Evolutionary conservation across 1,140 invertebrate species (phyloP).

Genomic region (Drosophila pallidifrons): DNA sequence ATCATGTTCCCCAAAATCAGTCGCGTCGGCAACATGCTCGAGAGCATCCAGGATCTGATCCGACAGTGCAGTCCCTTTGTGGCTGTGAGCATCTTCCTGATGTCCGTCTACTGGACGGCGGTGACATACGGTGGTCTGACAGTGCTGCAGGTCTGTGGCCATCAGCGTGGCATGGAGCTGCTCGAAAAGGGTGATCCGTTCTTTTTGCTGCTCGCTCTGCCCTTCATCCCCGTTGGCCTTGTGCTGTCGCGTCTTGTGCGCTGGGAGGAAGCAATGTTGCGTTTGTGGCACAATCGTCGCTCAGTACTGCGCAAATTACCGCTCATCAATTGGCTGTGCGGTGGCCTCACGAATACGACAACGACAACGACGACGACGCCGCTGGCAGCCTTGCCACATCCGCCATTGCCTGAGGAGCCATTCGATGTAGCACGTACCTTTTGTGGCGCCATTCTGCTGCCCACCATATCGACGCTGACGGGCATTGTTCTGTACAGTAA

Average conservation of each 20-base stretch:
- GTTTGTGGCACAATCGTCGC: slow-evolving; percentile 87
- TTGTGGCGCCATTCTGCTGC: slow-evolving; percentile 96
- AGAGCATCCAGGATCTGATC: slow-evolving; percentile 93
- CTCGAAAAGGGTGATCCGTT: slow-evolving; percentile 97
- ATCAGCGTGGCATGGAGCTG: slow-evolving; percentile 95
- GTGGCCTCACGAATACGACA: too few species aligned
- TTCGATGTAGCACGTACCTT: slow-evolving; percentile 92
- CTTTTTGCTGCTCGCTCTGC: slow-evolving; percentile 94
- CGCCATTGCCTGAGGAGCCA: slow-evolving; percentile 88
- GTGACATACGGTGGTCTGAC: slow-evolving; percentile 98
- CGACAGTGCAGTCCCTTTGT: slow-evolving; percentile 96
- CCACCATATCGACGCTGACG: slow-evolving; percentile 95
- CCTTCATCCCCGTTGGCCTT: slow-evolving; percentile 95
- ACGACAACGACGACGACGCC: too few species aligned
- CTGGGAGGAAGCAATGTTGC: slow-evolving; percentile 97
- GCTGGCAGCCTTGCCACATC: too few species aligned
- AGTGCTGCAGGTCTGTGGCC: slow-evolving; percentile 97
- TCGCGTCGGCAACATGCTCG: slow-evolving; percentile 92
- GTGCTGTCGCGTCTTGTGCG: slow-evolving; percentile 95
- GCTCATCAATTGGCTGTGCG: slow-evolving; percentile 28
- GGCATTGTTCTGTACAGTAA: slow-evolving; percentile 94
- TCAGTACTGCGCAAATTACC: slow-evolving; percentile 89
- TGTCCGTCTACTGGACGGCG: slow-evolving; percentile 97
- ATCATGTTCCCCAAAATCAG: slow-evolving; percentile 96
- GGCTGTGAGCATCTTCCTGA: slow-evolving; percentile 94